phyloP scores from a whole-genome alignment of 2,797 vertebrate genomes.

The Spheniscus humboldti region DNA sequence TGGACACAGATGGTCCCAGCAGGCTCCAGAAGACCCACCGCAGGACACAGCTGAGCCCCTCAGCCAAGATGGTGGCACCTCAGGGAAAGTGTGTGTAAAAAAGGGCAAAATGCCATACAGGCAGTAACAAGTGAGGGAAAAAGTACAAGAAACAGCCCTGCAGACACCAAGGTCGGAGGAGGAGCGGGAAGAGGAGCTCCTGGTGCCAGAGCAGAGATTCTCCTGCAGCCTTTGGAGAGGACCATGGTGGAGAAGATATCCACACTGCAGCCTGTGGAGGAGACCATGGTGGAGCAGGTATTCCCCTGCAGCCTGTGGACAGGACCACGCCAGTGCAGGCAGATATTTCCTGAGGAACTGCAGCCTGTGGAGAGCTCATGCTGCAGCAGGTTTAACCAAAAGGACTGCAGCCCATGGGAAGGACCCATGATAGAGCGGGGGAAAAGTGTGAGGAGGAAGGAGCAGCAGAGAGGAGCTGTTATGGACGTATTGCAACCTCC shows the following conservation, averaged over 20 bases:
- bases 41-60: background rate
- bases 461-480: background rate
- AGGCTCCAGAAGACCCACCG: rapidly evolving
- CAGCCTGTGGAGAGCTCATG: background rate
- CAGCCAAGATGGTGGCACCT: background rate
- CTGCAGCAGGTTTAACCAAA: background rate
- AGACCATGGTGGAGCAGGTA: background rate
- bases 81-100: background rate
- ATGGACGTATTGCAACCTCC: background rate
- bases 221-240: background rate
- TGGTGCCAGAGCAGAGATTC: background rate
- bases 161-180: background rate
- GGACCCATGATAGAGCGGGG: background rate
- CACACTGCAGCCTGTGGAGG: background rate
- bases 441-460: background rate
- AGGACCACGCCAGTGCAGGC: background rate
- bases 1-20: background rate
- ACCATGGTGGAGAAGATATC: background rate
- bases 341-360: background rate
- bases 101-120: background rate
- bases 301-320: background rate
- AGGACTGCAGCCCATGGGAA: background rate
- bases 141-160: background rate
- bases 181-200: background rate
- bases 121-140: background rate